Conservation (phyloP, 2,113 vertebrate genomes). For the Circaetus cinerascens region DNA sequence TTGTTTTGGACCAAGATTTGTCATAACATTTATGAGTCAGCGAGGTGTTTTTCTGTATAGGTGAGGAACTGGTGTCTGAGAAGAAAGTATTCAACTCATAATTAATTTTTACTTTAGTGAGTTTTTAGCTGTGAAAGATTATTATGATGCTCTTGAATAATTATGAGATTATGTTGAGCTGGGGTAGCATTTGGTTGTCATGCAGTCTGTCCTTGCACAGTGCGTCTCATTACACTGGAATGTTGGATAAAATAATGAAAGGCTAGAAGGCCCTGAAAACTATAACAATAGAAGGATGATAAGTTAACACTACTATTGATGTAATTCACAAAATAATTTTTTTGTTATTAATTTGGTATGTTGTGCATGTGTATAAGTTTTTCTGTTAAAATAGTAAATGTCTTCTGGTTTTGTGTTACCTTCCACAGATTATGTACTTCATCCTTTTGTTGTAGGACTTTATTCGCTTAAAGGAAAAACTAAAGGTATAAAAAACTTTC, state of each 20-base stretch:
- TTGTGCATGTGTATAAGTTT: neutral
- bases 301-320: neutral
- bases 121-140: neutral
- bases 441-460: slow-evolving; percentile 35
- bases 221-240: neutral
- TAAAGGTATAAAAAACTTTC: neutral
- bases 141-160: neutral
- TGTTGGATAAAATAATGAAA: neutral
- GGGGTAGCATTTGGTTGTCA: fast-evolving
- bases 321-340: neutral
- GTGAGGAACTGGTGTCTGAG: neutral
- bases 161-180: neutral
- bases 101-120: neutral
- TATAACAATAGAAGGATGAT: neutral
- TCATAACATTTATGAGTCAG: neutral
- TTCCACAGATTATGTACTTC: slow-evolving; percentile 45
- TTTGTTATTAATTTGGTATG: neutral
- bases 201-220: neutral
- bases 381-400: neutral
- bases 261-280: neutral
- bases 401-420: neutral
- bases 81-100: neutral
- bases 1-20: neutral
- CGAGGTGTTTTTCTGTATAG: neutral
- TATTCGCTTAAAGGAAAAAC: neutral